Conservation (phyloP, 1,140 invertebrate genomes). For the Holotrichia oblita region DNA sequence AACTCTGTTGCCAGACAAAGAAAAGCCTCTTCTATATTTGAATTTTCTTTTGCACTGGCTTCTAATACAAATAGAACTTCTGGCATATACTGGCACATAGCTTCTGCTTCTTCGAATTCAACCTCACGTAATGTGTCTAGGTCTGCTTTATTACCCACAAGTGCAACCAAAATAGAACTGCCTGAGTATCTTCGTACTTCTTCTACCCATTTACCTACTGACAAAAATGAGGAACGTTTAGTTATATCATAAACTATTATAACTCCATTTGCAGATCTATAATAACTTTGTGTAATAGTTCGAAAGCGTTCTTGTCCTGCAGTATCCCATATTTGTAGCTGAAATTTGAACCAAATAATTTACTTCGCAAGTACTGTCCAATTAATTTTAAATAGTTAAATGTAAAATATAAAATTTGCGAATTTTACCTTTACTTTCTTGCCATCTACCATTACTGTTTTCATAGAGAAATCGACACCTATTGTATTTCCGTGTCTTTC, state of each 20-base stretch:
- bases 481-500: conserved; percentile 95
- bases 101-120: conserved; percentile 82
- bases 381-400: background rate
- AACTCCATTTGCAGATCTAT: conserved; percentile 91
- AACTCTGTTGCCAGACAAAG: conserved; percentile 87
- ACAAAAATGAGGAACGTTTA: conserved; percentile 88
- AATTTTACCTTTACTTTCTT: conserved; percentile 88
- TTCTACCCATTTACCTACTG: conserved; percentile 91
- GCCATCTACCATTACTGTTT: conserved; percentile 90
- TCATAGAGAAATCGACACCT: conserved; percentile 97
- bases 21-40: conserved; percentile 93
- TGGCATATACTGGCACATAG: conserved; percentile 83
- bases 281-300: conserved; percentile 94
- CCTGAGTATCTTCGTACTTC: conserved; percentile 91
- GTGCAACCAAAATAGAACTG: conserved; percentile 85
- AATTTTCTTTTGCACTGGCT: conserved; percentile 93
- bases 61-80: conserved; percentile 87
- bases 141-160: conserved; percentile 95
- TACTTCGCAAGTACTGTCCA: background rate
- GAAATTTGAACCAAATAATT: conserved; percentile 30
- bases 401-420: background rate
- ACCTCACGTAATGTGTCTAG: conserved; percentile 83
- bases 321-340: conserved; percentile 94
- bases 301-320: conserved; percentile 92
- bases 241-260: conserved; percentile 96